A percentile compares a stretch with the other conserved stretches of the same genome.
Conservation (phyloP, 2,888 invertebrate species). For the Andrena marginata region DNA sequence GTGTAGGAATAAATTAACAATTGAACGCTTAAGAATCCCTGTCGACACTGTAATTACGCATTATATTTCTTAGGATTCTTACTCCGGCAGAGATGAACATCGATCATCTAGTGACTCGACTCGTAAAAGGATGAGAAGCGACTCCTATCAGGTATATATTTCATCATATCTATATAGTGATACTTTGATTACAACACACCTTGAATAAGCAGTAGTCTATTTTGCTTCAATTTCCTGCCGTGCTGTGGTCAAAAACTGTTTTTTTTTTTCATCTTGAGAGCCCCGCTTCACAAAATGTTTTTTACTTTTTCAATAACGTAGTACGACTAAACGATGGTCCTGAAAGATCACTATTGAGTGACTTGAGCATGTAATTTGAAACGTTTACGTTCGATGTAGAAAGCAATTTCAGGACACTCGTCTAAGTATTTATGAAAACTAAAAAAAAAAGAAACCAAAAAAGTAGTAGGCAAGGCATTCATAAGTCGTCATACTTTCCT, state of each 20-base stretch:
- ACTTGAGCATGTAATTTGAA: constrained; percentile 32
- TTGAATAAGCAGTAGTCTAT: constrained; percentile 49
- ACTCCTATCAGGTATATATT: constrained; percentile 82
- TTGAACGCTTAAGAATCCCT: background rate
- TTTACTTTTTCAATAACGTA: constrained; percentile 38
- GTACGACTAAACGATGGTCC: constrained; percentile 63
- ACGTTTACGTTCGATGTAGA: constrained; percentile 36
- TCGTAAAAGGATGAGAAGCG: constrained; percentile 81
- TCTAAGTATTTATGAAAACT: constrained; percentile 45
- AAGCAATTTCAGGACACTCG: constrained; percentile 71
- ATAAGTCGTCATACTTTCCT: constrained; percentile 83
- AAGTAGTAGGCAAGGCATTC: constrained; percentile 74
- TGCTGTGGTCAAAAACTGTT: constrained; percentile 60
- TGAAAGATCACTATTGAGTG: constrained; percentile 50
- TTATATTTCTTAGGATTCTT: constrained; percentile 77
- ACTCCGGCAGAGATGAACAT: constrained; percentile 81
- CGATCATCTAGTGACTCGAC: constrained; percentile 81
- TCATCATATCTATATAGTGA: constrained; percentile 23
- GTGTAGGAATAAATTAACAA: constrained; percentile 36
- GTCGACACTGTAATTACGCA: background rate
- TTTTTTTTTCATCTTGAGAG: constrained; percentile 58
- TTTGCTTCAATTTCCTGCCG: constrained; percentile 60
- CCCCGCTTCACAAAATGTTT: constrained; percentile 53
- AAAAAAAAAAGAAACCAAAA: constrained; percentile 30
- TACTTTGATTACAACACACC: constrained; percentile 27